Evolutionary conservation across 2,888 invertebrate genomes (phyloP), one percentile per base, ranked within the genome.

Genomic region (Rhorus exstirpatorius): DNA sequence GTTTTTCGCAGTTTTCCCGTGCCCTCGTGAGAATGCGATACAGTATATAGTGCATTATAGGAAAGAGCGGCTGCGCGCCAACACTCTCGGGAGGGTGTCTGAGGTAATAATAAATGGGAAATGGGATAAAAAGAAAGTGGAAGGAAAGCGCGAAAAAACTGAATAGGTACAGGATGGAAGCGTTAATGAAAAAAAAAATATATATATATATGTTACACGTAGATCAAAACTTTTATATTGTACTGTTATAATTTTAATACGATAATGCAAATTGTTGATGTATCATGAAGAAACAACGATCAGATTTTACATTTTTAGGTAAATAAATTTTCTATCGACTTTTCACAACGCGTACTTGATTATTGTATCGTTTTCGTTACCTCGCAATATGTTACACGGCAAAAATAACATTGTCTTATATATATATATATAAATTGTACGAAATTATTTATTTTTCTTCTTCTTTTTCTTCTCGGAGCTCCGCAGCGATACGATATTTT

Each of bases 311-410:
- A 82, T 82, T 79, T 79, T 79, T 75, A 71, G 79, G 35, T 44
- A 58, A 74, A 81, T 75, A 76, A 79, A 82, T 79, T 82, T 79
- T 79, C 19, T 82, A 82, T 79, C 24, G 75, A 67, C 65, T 82
- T 79, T 71, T 76, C 70, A 79, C 31, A 24, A 55, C 24, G 24
- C n/a, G n/a, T n/a, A n/a, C n/a, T n/a, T n/a, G 35, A 26, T 35
- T 14, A 7, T 58, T 10, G 26, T 31, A 14, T n/a, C 35, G 17
- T 38, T 53, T 14, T 44, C 41, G 41, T n/a, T 38, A 17, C 6
- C 26, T 70, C 6, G 12, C 35, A 17, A 38, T 17, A 44, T 7
- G 12, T 26, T 53, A 21, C 19, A 12, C 41, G 14, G n/a, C n/a
- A n/a, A n/a, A 51, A 21, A 35, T 49, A 35, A 35, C 31, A 53